Conservation (phyloP, 2,888 invertebrate genomes). For the Ethmia dodecea region DNA sequence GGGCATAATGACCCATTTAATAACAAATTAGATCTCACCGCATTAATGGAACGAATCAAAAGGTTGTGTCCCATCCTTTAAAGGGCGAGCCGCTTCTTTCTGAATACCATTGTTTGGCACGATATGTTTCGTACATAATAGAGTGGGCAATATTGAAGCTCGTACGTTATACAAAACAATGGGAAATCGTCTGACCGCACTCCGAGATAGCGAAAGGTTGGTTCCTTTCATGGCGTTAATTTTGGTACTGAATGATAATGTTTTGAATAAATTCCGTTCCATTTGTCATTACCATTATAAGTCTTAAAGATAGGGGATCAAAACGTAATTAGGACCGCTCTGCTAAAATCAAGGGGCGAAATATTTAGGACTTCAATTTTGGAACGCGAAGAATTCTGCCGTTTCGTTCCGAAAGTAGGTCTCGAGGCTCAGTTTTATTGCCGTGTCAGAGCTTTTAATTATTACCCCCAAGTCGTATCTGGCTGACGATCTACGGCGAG, state of each 20-base stretch:
- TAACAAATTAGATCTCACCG: conserved; percentile 67
- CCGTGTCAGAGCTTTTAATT: conserved; percentile 51
- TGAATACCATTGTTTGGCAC: conserved; percentile 15
- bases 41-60: conserved; percentile 44
- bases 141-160: conserved; percentile 16
- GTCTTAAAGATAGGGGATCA: no score
- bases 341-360: no score
- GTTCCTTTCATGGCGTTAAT: conserved; percentile 25
- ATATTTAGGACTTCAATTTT: conserved; percentile 5
- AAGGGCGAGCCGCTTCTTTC: conserved; percentile 22
- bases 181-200: conserved; percentile 29
- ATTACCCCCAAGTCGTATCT: conserved; percentile 33
- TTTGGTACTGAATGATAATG: conserved; percentile 26
- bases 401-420: conserved; percentile 18
- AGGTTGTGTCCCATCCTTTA: conserved; percentile 20
- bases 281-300: no score
- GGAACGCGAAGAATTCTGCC: conserved; percentile 11
- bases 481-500: conserved; percentile 32
- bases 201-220: conserved; percentile 34
- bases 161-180: conserved; percentile 31
- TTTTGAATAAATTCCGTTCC: conserved; percentile 16
- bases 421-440: conserved; percentile 28
- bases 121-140: conserved; percentile 18
- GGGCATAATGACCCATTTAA: conserved; percentile 68
- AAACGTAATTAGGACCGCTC: no score